Conservation (phyloP, 1,140 invertebrate species). For the Piezodorus guildinii region DNA sequence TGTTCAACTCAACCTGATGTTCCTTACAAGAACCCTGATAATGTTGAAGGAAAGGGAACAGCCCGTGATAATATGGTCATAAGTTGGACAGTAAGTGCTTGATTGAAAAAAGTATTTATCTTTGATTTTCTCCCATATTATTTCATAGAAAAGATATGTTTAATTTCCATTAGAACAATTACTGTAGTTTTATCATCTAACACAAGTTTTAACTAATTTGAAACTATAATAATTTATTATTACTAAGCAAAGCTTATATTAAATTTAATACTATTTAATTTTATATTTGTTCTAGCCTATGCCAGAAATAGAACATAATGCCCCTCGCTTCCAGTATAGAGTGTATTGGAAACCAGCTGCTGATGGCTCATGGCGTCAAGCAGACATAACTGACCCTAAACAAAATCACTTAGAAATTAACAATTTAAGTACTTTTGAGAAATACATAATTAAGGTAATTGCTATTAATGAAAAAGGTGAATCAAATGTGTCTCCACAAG, state of each 20-base stretch:
- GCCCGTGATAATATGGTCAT: constrained; percentile 85
- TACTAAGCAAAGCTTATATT: no score
- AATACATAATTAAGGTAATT: constrained; percentile 82
- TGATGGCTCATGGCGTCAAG: constrained; percentile 55
- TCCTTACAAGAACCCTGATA: constrained; percentile 88
- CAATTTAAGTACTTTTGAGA: constrained; percentile 85
- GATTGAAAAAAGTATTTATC: no score
- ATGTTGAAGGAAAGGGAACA: constrained; percentile 81
- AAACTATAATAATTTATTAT: no score
- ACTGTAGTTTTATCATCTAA: no score
- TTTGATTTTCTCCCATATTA: no score
- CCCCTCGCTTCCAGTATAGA: constrained; percentile 80
- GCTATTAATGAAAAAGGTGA: constrained; percentile 85
- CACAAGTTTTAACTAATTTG: no score
- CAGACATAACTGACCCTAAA: constrained; percentile 68
- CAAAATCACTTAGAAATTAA: constrained; percentile 49
- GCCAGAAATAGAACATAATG: constrained; percentile 94
- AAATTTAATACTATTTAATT: no score
- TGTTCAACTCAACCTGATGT: constrained; percentile 82
- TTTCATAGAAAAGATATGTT: no score
- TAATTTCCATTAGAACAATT: no score
- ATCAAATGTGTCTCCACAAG: constrained; percentile 66
- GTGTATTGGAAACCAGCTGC: constrained; percentile 77
- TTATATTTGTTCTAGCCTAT: constrained; percentile 51
- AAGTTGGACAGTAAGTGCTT: constrained; percentile 69